Conservation (phyloP, 2,113 vertebrate species). For the Hydrolagus affinis region DNA sequence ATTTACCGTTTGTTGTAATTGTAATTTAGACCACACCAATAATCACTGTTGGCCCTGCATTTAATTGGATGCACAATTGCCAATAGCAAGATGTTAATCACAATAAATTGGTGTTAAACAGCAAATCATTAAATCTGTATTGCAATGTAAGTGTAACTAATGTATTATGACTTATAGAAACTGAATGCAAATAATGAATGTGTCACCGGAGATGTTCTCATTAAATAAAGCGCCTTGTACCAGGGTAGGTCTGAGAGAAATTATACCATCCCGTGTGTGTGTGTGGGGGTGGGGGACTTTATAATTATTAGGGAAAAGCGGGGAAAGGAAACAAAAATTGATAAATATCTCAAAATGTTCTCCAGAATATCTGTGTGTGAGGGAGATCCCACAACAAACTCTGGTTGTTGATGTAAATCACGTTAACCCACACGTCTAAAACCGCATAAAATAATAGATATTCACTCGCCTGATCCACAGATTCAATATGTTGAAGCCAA, state of each 20-base stretch:
- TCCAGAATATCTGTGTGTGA: too few relatives aligned
- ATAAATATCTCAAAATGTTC: not conserved
- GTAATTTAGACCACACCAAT: constrained; percentile 40
- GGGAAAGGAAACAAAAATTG: not conserved
- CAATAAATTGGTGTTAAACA: constrained; percentile 84
- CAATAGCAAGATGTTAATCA: constrained; percentile 77
- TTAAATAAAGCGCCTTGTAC: constrained; percentile 59
- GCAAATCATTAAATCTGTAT: constrained; percentile 80
- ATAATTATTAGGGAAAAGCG: not conserved
- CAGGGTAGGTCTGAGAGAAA: constrained; percentile 49
- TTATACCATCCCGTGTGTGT: constrained; percentile 25
- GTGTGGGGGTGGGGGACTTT: not conserved
- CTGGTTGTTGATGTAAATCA: too few relatives aligned
- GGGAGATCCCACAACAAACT: too few relatives aligned
- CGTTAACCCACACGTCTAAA: too few relatives aligned
- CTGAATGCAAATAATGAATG: constrained; percentile 74
- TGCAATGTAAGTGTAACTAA: constrained; percentile 71
- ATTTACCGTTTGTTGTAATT: constrained; percentile 23
- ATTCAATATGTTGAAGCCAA: too few relatives aligned
- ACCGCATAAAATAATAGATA: too few relatives aligned
- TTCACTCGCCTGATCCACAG: too few relatives aligned
- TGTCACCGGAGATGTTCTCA: constrained; percentile 65
- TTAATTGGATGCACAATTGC: constrained; percentile 75
- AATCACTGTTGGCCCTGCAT: constrained; percentile 63
- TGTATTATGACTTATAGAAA: constrained; percentile 73